Base-by-base conservation (phyloP, 2,888 invertebrate species). In the Helleia helle region DNA sequence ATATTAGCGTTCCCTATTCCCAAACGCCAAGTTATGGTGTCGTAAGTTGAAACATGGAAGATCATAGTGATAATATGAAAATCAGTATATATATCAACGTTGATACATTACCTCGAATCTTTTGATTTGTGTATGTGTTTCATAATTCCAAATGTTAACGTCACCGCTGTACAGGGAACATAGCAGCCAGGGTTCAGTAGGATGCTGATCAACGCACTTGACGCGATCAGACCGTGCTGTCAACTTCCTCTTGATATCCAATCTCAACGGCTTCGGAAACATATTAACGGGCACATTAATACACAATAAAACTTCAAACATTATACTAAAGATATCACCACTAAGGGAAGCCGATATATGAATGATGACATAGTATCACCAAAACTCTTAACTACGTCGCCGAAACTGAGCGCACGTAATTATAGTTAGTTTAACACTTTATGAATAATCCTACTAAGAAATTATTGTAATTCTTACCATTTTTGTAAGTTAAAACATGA, bases 81-180 rank as follows among this genome's bases (percentile, higher is more conserved):
- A 22, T 5, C 3, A 4, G 18, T 18, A 18, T 18, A 18, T 18
- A 5, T 18, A 22, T 22, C 2, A 22, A 22, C 2, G 15, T 5
- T 22, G 5, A 8, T 22, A 22, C 3, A 30, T 59, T 64, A 93
- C 93, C 86, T 96, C 95, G 62, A 96, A 95, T 55, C 94, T 92
- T 54, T 84, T 84, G 53, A 95, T 93, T 55, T 95, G 87, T 58
- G 92, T 90, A 74, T 98, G 98, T 47, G 93, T 95, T 71, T 99
- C 99, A 83, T 96, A 93, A 73, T 99, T 99, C 98, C 99, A 99
- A 64, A 99, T 95, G 87, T 99, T 98, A 58, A 99, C 97, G 84
- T 99, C 96, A 56, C 99, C 99, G 84, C 97, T 98, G 87, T 99
- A 99, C 22, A 99, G 87, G 26, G 97, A 96, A 59, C 97, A 98